Percentiles rank a stretch among this genome's conserved stretches.
phyloP scores from a whole-genome alignment of 2,888 invertebrate species.

The Mythimna loreyi region DNA sequence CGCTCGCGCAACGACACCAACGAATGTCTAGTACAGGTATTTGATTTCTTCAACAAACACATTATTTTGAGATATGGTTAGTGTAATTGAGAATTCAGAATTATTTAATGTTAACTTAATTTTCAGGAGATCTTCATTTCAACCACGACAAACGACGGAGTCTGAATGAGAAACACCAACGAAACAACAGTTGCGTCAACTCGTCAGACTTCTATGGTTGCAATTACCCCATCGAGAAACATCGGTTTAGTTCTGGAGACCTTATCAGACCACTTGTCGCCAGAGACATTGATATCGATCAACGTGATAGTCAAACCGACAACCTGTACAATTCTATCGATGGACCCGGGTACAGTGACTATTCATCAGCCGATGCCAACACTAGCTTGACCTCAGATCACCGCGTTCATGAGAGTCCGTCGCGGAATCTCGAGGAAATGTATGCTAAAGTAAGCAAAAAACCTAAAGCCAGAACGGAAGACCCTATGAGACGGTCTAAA shows the following conservation, averaged over 20 bases:
- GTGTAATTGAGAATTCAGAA: not conserved
- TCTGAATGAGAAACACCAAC: slow-evolving; percentile 88
- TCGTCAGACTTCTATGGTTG: slow-evolving; percentile 90
- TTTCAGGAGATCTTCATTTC: slow-evolving; percentile 86
- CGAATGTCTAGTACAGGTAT: slow-evolving; percentile 86
- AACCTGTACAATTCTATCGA: slow-evolving; percentile 86
- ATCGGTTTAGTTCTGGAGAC: slow-evolving; percentile 88
- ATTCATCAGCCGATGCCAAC: slow-evolving; percentile 80
- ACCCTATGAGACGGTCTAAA: slow-evolving; percentile 76
- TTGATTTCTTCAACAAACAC: not conserved
- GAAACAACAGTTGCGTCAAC: slow-evolving; percentile 89
- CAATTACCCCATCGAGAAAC: slow-evolving; percentile 89
- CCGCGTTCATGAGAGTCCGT: slow-evolving; percentile 90
- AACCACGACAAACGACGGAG: slow-evolving; percentile 88
- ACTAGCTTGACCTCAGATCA: slow-evolving; percentile 78
- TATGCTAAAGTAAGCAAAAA: slow-evolving; percentile 96
- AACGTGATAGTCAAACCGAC: slow-evolving; percentile 75
- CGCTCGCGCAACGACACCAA: slow-evolving; percentile 76
- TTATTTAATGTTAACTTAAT: not conserved
- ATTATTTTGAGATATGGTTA: not conserved
- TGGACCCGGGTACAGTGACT: slow-evolving; percentile 79
- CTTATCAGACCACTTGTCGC: slow-evolving; percentile 87
- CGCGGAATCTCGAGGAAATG: slow-evolving; percentile 96
- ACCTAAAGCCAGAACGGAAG: slow-evolving; percentile 88
- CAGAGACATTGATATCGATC: slow-evolving; percentile 85